Base-by-base conservation (phyloP, 1,140 invertebrate genomes). In the Ooceraea biroi region DNA sequence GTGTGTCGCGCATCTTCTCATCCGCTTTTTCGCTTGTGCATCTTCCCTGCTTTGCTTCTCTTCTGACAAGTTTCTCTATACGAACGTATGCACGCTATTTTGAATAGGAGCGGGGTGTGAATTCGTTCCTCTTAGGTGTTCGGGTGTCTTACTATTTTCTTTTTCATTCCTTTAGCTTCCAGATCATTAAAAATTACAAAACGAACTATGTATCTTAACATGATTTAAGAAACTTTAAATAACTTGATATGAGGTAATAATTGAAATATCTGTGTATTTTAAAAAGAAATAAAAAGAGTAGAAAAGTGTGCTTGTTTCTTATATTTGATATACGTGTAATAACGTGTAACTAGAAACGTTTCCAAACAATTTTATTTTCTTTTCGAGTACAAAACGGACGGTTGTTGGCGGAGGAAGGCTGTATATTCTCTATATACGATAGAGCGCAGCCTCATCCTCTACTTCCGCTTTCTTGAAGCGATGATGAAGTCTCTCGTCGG, bases 21-120 rank as follows among this genome's bases (percentile, higher is more conserved):
- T 27, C 41, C 50, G 25, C 61, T 83, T 65, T 58, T 46, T 63
- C 30, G 50, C 78, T 63, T 82, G 63, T 57, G 57, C 72, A 46
- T 77, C 82, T 48, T n/a, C n/a, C n/a, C n/a, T n/a, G n/a, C 30
- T 60, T 63, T 19, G 27, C 46, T 25, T 2, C 52, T 41, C n/a
- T 58, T 82, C 12, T n/a, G 8, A 55, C 11, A 19, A 57, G 66
- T 30, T 83, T 87, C 85, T 89, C 77, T 84, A 74, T 78, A 48
- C 58, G 52, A 82, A 76, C 63, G 63, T 83, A 72, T 58, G 27
- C 46, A 22, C 71, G 44, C 50, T 83, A 87, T 22, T 1, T 50
- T 52, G 83, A 85, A 69, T 69, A 83, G 71, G 69, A 90, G 85
- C 84, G 52, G 82, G 63, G 82, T 90, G 86, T 87, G 85, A 90